Conservation (phyloP, 2,888 invertebrate genomes). For the Scaptomyza flava region DNA sequence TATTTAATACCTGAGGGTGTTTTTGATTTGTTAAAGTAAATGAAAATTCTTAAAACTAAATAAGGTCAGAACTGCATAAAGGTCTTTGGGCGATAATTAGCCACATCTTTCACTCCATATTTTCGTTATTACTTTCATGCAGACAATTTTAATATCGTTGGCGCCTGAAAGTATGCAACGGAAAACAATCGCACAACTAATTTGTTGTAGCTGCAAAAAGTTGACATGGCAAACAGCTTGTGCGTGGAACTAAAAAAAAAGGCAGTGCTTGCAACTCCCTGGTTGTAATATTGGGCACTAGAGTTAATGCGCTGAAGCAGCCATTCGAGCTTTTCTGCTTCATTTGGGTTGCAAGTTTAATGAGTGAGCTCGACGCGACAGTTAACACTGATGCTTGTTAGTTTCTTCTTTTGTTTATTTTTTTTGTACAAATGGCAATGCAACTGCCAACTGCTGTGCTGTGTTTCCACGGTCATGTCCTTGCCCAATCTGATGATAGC, state of each 20-base stretch:
- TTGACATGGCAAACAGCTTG: conserved; percentile 28
- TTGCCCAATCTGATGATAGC: conserved; percentile 29
- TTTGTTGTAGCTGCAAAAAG: conserved; percentile 43
- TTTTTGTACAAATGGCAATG: neutral
- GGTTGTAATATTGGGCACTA: conserved; percentile 9
- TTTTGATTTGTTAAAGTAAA: neutral
- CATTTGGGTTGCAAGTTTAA: conserved; percentile 58
- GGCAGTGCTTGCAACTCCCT: neutral
- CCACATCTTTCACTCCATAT: too few species aligned
- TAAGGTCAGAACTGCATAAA: too few species aligned
- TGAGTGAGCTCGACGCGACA: conserved; percentile 50
- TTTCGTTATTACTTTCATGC: neutral
- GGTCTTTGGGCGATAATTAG: too few species aligned
- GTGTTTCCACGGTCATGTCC: conserved; percentile 38
- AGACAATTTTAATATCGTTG: neutral
- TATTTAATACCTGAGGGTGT: neutral
- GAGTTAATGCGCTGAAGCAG: conserved; percentile 34
- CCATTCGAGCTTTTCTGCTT: conserved; percentile 34
- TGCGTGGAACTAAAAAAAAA: neutral
- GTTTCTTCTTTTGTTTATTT: conserved; percentile 27
- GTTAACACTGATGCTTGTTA: conserved; percentile 69
- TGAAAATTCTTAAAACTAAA: too few species aligned
- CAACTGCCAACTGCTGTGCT: conserved; percentile 36
- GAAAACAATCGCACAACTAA: conserved; percentile 16
- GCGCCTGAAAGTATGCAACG: conserved; percentile 10